These are phyloP conservation scores for Aleiodes sp. DNA, from an alignment of 1,140 invertebrate genomes.

Conservation along the genomic window DNA sequence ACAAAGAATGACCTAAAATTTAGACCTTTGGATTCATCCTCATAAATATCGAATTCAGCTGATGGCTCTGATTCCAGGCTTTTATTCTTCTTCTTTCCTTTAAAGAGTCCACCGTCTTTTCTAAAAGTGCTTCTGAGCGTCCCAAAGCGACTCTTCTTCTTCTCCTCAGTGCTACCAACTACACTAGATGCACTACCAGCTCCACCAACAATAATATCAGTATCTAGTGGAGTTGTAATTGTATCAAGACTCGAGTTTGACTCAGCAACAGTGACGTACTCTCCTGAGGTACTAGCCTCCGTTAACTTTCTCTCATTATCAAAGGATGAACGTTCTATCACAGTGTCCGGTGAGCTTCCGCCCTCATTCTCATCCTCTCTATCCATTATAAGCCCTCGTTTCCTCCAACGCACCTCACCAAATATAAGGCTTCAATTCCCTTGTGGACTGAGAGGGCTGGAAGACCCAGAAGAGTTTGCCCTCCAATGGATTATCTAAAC, in stretches of 20 bases:
- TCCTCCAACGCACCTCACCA: background rate
- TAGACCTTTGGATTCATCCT: conserved; percentile 11
- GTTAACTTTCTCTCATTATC: conserved; percentile 46
- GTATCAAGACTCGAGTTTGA: conserved; percentile 58
- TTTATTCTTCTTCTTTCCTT: conserved; percentile 45
- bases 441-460: too few species aligned
- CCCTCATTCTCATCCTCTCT: conserved; percentile 47
- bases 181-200: background rate
- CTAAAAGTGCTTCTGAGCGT: conserved; percentile 53
- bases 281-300: conserved; percentile 39
- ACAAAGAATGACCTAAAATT: background rate
- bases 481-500: background rate
- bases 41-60: conserved; percentile 6
- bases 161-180: conserved; percentile 43
- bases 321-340: conserved; percentile 51
- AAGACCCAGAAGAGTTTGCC: background rate
- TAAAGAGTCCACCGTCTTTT: conserved; percentile 53
- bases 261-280: conserved; percentile 45
- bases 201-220: background rate
- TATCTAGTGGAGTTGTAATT: conserved; percentile 23
- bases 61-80: conserved; percentile 33
- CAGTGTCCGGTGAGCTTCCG: conserved; percentile 53
- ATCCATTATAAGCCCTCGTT: conserved; percentile 47
- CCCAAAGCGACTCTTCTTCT: conserved; percentile 53
- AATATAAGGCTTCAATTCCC: background rate